Conservation (phyloP, 2,888 invertebrate species). For the Tupiocoris notatus region DNA sequence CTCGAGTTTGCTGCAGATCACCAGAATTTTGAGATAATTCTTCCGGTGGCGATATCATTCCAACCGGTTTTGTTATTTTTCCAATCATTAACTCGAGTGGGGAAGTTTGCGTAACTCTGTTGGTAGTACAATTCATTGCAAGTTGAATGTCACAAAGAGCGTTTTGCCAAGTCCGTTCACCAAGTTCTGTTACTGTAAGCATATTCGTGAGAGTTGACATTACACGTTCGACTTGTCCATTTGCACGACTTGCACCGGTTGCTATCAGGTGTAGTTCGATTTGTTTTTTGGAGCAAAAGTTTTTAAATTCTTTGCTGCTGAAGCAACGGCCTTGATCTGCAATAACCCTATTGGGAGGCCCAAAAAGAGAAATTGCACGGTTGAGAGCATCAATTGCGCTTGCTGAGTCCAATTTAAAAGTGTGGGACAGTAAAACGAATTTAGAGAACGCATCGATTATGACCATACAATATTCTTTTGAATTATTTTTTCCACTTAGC, state of each 20-base stretch:
- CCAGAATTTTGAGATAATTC: not conserved
- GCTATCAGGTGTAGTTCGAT: conserved; percentile 50
- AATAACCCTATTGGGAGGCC: conserved; percentile 46
- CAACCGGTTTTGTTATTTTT: conserved; percentile 5
- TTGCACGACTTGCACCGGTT: conserved; percentile 50
- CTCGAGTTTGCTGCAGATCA: not conserved
- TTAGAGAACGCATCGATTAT: conserved; percentile 48
- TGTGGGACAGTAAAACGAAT: conserved; percentile 2
- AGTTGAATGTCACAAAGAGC: conserved; percentile 12
- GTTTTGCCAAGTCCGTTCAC: conserved; percentile 19
- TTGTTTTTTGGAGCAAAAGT: conserved; percentile 44
- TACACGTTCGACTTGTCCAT: conserved; percentile 46
- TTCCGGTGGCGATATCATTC: conserved; percentile 11
- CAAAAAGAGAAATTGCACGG: conserved; percentile 45
- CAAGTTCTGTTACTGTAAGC: conserved; percentile 9
- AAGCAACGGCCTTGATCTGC: conserved; percentile 40
- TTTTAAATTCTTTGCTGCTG: conserved; percentile 44
- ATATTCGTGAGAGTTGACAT: conserved; percentile 26
- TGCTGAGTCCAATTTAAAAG: conserved; percentile 50
- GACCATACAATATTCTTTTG: conserved; percentile 51
- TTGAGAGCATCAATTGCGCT: conserved; percentile 46
- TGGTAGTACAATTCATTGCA: conserved; percentile 8
- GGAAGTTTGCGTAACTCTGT: conserved; percentile 18
- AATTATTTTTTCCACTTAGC: conserved; percentile 50
- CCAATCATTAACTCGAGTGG: conserved; percentile 28